phyloP scores from a whole-genome alignment of 2,113 vertebrate genomes.

The Mionectes macconnelli region DNA sequence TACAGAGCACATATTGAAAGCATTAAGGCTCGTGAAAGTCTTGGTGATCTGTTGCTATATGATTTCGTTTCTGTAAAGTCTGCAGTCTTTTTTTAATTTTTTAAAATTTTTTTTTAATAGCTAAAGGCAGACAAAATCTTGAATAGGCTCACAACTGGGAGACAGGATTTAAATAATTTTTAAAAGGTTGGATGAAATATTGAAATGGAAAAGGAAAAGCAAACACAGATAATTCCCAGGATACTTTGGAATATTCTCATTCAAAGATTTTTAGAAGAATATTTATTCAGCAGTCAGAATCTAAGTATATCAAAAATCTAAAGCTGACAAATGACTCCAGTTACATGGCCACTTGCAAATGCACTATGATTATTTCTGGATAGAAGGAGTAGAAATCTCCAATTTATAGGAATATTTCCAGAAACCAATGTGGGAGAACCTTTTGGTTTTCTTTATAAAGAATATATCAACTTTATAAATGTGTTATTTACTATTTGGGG shows the following conservation, averaged over 20 bases:
- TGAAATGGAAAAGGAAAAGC: background rate
- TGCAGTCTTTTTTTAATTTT: background rate
- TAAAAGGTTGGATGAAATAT: background rate
- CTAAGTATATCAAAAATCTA: background rate
- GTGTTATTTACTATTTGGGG: background rate
- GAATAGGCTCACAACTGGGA: background rate
- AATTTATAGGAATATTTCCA: background rate
- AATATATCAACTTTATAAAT: background rate
- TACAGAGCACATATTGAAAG: background rate
- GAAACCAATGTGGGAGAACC: background rate
- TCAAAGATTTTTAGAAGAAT: background rate
- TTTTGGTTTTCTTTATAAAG: background rate
- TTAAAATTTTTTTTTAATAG: background rate
- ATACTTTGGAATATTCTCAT: background rate
- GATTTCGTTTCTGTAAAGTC: slow-evolving; percentile 26
- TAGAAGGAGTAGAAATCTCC: background rate
- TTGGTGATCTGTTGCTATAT: slow-evolving; percentile 24
- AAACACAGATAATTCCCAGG: background rate
- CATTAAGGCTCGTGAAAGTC: background rate
- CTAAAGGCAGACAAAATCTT: background rate
- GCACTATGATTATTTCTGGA: background rate
- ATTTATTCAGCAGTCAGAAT: background rate
- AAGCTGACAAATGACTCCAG: background rate
- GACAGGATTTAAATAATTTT: background rate
- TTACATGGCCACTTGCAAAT: background rate